Evolutionary conservation across 2,888 invertebrate genomes (phyloP).

Genomic region (Meiosimyza platycephala): DNA sequence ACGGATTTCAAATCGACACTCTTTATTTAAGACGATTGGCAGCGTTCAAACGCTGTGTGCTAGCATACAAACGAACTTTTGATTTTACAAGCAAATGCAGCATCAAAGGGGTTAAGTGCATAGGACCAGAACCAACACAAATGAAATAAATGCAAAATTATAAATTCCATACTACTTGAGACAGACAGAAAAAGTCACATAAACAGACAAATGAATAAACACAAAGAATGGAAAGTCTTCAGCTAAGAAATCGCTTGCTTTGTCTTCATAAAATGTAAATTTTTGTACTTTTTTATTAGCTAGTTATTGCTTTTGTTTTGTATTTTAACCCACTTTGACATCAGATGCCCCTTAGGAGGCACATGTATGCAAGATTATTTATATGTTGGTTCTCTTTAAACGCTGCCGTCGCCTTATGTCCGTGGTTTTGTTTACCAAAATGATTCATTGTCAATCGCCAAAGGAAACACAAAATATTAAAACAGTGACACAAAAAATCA

Average conservation of each 20-base stretch:
- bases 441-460: conserved; percentile 23
- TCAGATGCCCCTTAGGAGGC: too few relatives aligned
- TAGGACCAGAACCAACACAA: conserved; percentile 6
- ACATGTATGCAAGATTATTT: too few relatives aligned
- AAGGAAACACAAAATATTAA: not conserved
- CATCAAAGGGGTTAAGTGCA: not conserved
- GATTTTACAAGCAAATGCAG: not conserved
- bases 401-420: too few relatives aligned
- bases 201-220: conserved; percentile 2
- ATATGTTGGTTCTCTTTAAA: too few relatives aligned
- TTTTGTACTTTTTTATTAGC: conserved; percentile 3
- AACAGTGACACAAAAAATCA: not conserved
- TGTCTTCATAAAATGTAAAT: conserved; percentile 4
- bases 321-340: too few relatives aligned
- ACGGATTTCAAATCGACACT: too few relatives aligned
- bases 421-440: conserved; percentile 1
- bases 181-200: not conserved
- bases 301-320: conserved; percentile 1
- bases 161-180: conserved; percentile 21
- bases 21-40: too few relatives aligned
- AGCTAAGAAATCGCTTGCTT: conserved; percentile 5
- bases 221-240: not conserved
- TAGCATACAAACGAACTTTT: not conserved
- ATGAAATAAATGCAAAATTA: conserved; percentile 11
- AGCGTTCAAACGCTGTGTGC: not conserved